Evolutionary conservation across 1,140 invertebrate genomes (phyloP).

Genomic region (Delia radicum): DNA sequence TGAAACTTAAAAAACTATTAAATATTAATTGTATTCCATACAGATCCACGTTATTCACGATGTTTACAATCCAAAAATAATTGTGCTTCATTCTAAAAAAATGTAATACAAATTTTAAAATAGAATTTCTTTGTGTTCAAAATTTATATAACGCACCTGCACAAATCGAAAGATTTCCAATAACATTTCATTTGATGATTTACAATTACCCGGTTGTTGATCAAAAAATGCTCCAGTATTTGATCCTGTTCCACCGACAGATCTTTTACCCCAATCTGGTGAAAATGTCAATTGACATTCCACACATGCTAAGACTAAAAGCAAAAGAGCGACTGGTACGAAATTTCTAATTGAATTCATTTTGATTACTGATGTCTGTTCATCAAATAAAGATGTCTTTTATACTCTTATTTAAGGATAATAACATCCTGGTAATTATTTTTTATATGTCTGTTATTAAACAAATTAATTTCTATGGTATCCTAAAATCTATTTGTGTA

Average conservation of each 20-base stretch:
- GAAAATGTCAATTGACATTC: conserved; percentile 53
- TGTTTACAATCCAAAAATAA: conserved; percentile 52
- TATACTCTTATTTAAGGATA: conserved; percentile 8
- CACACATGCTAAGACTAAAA: conserved; percentile 42
- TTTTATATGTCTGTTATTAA: background rate
- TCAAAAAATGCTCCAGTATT: conserved; percentile 41
- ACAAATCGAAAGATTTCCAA: conserved; percentile 52
- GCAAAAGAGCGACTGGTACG: conserved; percentile 35
- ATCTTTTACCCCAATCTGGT: conserved; percentile 53
- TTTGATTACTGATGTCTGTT: conserved; percentile 6
- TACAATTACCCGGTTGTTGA: conserved; percentile 40
- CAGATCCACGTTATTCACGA: no score
- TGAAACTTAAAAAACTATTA: background rate
- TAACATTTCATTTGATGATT: conserved; percentile 52
- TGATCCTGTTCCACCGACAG: conserved; percentile 32
- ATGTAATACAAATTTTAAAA: background rate
- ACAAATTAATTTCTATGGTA: background rate
- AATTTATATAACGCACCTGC: conserved; percentile 28
- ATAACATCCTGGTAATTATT: background rate
- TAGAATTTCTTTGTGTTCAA: no score
- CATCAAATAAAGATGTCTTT: background rate
- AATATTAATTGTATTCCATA: background rate
- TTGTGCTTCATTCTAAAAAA: conserved; percentile 41
- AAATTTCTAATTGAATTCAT: conserved; percentile 26
- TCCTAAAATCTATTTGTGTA: background rate